phyloP scores from a whole-genome alignment of 2,113 vertebrate species.

The Alosa alosa region DNA sequence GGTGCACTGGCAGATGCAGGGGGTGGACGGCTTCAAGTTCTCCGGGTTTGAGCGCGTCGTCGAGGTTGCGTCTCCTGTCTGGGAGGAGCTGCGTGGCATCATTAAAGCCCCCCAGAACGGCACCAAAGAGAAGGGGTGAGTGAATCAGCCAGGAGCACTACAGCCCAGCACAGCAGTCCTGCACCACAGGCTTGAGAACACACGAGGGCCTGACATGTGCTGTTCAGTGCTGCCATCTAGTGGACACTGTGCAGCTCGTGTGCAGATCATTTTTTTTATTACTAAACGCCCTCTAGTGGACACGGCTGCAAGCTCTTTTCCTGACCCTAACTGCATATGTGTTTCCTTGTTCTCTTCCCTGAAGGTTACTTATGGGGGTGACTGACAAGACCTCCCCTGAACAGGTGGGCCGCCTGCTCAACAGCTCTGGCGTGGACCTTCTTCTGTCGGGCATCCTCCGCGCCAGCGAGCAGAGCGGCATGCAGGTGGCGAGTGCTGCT shows the following conservation, averaged over 20 bases:
- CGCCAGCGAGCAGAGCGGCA: background rate
- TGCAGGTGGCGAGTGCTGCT: constrained; percentile 35
- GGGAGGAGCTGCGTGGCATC: constrained; percentile 72
- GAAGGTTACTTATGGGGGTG: constrained; percentile 67
- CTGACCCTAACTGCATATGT: background rate
- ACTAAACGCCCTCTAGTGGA: background rate
- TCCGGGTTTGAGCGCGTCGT: constrained; percentile 61
- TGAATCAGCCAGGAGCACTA: background rate
- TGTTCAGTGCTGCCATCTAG: constrained; percentile 11
- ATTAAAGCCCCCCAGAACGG: constrained; percentile 48
- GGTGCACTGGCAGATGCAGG: constrained; percentile 72
- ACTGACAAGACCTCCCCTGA: constrained; percentile 38
- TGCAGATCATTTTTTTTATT: no score
- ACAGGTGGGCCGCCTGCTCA: constrained; percentile 54
- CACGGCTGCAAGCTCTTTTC: background rate
- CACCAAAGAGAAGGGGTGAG: constrained; percentile 52
- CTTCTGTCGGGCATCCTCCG: constrained; percentile 62
- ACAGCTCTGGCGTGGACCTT: constrained; percentile 65
- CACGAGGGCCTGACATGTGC: background rate
- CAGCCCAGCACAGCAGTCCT: background rate
- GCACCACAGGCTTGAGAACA: background rate
- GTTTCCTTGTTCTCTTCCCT: background rate
- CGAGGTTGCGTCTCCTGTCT: constrained; percentile 42
- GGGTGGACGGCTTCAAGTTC: constrained; percentile 76
- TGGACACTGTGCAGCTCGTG: background rate